Percentiles rank a stretch among this genome's conserved stretches.
Evolutionary conservation across 2,797 vertebrate genomes (phyloP).

Genomic region (Peromyscus nudipes): DNA sequence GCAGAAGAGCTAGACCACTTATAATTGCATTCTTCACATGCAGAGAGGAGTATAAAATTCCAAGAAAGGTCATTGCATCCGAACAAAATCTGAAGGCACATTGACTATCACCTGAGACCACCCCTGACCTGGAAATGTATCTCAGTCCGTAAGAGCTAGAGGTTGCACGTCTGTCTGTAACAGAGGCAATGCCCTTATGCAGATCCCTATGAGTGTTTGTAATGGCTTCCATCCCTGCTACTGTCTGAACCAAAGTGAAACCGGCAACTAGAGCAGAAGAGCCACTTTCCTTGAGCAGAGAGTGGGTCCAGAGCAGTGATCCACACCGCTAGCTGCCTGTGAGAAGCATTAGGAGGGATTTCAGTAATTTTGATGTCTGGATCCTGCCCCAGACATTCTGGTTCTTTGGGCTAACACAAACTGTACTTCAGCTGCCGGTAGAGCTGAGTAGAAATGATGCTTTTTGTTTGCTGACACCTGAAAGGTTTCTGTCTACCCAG

Average conservation of each 20-base stretch:
- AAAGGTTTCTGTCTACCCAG: background rate
- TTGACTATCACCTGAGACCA: background rate
- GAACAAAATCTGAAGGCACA: background rate
- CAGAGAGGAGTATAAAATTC: background rate
- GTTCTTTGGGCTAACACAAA: constrained; percentile 7
- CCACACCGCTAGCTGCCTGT: background rate
- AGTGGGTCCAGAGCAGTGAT: background rate
- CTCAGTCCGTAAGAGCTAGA: background rate
- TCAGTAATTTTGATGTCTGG: background rate
- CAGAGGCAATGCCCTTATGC: background rate
- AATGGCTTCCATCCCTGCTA: background rate
- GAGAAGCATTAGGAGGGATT: background rate
- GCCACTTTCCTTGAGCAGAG: background rate
- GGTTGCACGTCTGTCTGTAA: background rate
- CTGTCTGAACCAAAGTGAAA: background rate
- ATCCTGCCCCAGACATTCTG: background rate
- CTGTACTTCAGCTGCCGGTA: background rate
- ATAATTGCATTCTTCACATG: background rate
- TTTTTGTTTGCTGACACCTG: background rate
- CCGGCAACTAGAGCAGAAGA: background rate
- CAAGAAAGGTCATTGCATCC: background rate
- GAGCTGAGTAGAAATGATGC: background rate
- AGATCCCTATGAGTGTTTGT: background rate
- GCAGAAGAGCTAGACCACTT: background rate
- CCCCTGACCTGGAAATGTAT: background rate